Evolutionary conservation across 2,888 invertebrate genomes (phyloP).

Genomic region (Steromphala cineraria): DNA sequence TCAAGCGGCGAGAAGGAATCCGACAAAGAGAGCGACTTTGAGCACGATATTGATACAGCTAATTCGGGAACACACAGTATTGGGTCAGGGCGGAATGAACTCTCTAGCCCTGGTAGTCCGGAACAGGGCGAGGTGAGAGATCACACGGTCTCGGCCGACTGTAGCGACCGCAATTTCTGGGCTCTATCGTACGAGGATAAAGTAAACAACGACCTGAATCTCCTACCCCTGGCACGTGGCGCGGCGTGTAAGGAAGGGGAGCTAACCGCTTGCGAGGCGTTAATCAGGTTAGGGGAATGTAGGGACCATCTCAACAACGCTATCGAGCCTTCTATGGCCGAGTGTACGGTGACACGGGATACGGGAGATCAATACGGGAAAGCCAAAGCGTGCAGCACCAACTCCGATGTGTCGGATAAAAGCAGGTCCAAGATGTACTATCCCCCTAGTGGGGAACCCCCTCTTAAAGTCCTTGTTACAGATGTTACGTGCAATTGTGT

Average conservation of each 20-base stretch:
- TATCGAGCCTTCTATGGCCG: background rate
- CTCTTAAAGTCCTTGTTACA: constrained; percentile 55
- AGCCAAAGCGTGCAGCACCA: background rate
- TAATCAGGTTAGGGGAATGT: background rate
- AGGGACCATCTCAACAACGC: constrained; percentile 25
- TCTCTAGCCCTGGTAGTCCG: background rate
- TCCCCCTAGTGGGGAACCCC: constrained; percentile 29
- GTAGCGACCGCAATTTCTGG: constrained; percentile 5
- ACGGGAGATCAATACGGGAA: background rate
- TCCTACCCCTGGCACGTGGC: constrained; percentile 7
- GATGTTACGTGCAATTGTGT: constrained; percentile 63
- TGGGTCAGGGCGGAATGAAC: background rate
- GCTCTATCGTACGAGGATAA: background rate
- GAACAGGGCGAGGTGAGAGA: constrained; percentile 1
- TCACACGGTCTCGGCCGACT: background rate
- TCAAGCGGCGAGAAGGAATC: background rate
- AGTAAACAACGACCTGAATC: constrained; percentile 11
- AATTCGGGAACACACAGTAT: background rate
- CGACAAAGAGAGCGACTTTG: constrained; percentile 16
- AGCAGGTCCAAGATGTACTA: constrained; percentile 25
- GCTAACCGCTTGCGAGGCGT: constrained; percentile 2
- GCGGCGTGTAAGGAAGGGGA: constrained; percentile 11
- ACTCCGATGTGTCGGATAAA: background rate
- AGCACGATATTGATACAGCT: background rate
- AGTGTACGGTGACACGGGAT: background rate